Conservation (phyloP, 2,797 vertebrate genomes). For the Xenopus petersii region DNA sequence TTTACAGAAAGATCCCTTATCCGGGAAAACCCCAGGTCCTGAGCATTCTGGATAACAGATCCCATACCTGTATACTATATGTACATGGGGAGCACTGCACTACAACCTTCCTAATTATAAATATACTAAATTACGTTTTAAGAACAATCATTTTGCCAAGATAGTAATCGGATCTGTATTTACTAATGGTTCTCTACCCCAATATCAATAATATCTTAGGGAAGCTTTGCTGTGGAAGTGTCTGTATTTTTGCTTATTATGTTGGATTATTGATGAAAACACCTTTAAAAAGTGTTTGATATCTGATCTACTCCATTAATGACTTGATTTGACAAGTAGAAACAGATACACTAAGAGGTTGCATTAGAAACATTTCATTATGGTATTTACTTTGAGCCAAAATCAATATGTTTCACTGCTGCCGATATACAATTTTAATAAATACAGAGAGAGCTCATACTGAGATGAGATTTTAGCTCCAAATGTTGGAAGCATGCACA, state of each 20-base stretch:
- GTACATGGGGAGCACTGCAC: too few species aligned
- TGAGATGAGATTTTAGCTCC: slow-evolving; percentile 2
- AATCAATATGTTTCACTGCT: slow-evolving; percentile 41
- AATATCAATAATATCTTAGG: slow-evolving; percentile 37
- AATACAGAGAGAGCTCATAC: slow-evolving; percentile 21
- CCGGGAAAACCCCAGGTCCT: too few species aligned
- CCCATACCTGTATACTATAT: too few species aligned
- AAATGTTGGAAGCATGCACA: background rate
- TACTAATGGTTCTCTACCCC: slow-evolving; percentile 33
- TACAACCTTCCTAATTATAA: too few species aligned
- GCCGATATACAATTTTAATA: slow-evolving; percentile 40
- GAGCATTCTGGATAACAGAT: too few species aligned
- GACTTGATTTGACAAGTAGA: slow-evolving; percentile 40
- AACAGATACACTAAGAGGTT: slow-evolving; percentile 34
- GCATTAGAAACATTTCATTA: slow-evolving; percentile 45
- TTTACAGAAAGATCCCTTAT: too few species aligned
- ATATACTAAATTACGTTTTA: too few species aligned
- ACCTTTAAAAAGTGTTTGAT: slow-evolving; percentile 46
- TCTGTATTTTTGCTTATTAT: slow-evolving; percentile 38
- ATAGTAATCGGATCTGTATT: background rate
- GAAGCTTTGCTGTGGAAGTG: slow-evolving; percentile 27
- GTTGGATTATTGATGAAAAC: slow-evolving; percentile 43
- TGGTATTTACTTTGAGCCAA: slow-evolving; percentile 43
- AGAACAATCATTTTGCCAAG: slow-evolving; percentile 4
- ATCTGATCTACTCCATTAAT: slow-evolving; percentile 44